These are phyloP conservation scores for Sphaeramia orbicularis DNA, from an alignment of 2,797 vertebrate species.

Conservation along the genomic window DNA sequence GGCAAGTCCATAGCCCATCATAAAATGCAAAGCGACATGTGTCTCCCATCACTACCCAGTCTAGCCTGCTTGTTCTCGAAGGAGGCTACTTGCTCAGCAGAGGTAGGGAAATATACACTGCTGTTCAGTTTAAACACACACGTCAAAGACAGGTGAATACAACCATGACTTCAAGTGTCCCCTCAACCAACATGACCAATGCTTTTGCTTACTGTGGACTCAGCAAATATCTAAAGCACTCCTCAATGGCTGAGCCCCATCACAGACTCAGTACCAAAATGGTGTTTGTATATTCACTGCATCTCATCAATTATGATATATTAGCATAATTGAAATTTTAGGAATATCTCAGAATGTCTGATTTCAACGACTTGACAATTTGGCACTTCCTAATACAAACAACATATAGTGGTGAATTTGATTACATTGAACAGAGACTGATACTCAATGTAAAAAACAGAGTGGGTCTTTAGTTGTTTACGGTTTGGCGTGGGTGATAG, in stretches of 20 bases:
- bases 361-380: slow-evolving; percentile 45
- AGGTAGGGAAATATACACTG: slow-evolving; percentile 25
- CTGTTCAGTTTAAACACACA: slow-evolving; percentile 27
- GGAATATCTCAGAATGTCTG: no score
- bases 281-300: not conserved
- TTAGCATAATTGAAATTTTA: no score
- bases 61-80: slow-evolving; percentile 59
- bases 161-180: slow-evolving; percentile 16
- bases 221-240: not conserved
- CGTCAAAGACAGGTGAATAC: slow-evolving; percentile 44
- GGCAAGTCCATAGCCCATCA: slow-evolving; percentile 61
- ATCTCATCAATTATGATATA: not conserved
- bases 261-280: not conserved
- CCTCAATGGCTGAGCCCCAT: not conserved
- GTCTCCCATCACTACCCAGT: slow-evolving; percentile 59
- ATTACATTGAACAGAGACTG: slow-evolving; percentile 2
- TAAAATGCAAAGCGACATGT: slow-evolving; percentile 71
- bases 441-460: slow-evolving; percentile 19
- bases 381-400: slow-evolving; percentile 17
- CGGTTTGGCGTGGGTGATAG: slow-evolving; percentile 42
- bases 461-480: slow-evolving; percentile 10
- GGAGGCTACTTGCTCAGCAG: slow-evolving; percentile 46
- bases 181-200: slow-evolving; percentile 20
- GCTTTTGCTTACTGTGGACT: slow-evolving; percentile 6
- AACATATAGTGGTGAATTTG: slow-evolving; percentile 66